Base-by-base conservation (phyloP, 2,888 invertebrate genomes). In the Doris montereyensis region DNA sequence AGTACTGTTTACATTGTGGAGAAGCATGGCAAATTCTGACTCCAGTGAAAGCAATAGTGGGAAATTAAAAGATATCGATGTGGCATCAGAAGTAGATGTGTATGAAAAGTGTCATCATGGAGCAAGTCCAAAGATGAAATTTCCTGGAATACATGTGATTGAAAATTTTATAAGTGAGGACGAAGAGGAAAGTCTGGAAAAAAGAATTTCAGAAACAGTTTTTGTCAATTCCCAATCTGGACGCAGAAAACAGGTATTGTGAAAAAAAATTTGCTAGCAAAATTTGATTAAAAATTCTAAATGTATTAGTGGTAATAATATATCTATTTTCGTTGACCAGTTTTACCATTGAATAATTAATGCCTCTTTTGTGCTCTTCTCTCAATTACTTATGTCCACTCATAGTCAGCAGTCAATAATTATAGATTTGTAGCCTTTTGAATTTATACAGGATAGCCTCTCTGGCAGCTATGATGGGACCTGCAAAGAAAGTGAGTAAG, bases 221-320 rank as follows among this genome's bases (percentile, higher is more conserved):
- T 99, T 99, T 98, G 95, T 95, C 84, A 92, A 93, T 57, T 99
- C 99, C 0, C 99, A 99, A 91, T 98, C 98, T 90, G 99, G 99
- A 0, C 93, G 99, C 76, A 94, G 97, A 79, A 99, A 99, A 91
- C 98, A 98, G 91, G 93, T 94, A 86, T 52, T n/a, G n/a, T n/a
- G n/a, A n/a, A n/a, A n/a, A n/a, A n/a, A n/a, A n/a, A n/a, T n/a
- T n/a, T n/a, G n/a, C n/a, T n/a, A n/a, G n/a, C n/a, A n/a, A n/a
- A n/a, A n/a, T n/a, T n/a, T n/a, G n/a, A n/a, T n/a, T n/a, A n/a
- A n/a, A n/a, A n/a, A n/a, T n/a, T n/a, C n/a, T n/a, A n/a, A n/a
- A n/a, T n/a, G n/a, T n/a, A n/a, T n/a, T n/a, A n/a, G n/a, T n/a
- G n/a, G n/a, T n/a, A n/a, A n/a, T n/a, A n/a, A n/a, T n/a, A n/a